phyloP scores from a whole-genome alignment of 2,113 vertebrate genomes.

The Delphinapterus leucas region DNA sequence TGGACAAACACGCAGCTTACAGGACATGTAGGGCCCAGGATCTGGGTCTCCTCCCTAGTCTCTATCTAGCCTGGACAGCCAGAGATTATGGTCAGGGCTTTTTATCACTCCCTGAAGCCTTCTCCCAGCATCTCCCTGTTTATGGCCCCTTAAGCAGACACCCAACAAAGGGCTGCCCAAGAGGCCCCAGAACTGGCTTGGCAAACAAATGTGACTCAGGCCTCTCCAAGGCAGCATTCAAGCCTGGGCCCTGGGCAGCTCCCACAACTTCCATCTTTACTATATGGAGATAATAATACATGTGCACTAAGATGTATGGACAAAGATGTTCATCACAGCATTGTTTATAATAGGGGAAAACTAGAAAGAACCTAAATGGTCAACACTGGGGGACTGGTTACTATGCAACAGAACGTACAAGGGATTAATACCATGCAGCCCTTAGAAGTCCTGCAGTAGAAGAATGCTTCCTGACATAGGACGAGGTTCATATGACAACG shows the following conservation, averaged over 20 bases:
- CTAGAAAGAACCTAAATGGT: not conserved
- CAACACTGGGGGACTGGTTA: not conserved
- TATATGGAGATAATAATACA: not conserved
- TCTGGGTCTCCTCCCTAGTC: not conserved
- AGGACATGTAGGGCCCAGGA: not conserved
- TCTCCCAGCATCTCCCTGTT: not conserved
- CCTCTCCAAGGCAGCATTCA: not conserved
- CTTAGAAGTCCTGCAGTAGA: not conserved
- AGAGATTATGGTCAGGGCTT: not conserved
- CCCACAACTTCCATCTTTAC: too few relatives aligned
- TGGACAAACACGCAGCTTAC: not conserved
- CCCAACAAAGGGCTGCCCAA: not conserved
- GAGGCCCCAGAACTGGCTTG: not conserved
- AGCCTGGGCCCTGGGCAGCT: not conserved
- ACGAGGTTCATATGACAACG: not conserved
- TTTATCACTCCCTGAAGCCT: not conserved
- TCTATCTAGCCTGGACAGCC: not conserved
- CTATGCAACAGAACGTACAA: not conserved
- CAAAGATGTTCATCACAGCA: not conserved
- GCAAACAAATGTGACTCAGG: not conserved
- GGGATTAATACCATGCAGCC: rapidly evolving
- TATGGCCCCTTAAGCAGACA: not conserved
- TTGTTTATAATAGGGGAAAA: not conserved
- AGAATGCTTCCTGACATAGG: too few relatives aligned
- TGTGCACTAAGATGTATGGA: not conserved